phyloP scores from a whole-genome alignment of 2,797 vertebrate species.

The Danio choprae region DNA sequence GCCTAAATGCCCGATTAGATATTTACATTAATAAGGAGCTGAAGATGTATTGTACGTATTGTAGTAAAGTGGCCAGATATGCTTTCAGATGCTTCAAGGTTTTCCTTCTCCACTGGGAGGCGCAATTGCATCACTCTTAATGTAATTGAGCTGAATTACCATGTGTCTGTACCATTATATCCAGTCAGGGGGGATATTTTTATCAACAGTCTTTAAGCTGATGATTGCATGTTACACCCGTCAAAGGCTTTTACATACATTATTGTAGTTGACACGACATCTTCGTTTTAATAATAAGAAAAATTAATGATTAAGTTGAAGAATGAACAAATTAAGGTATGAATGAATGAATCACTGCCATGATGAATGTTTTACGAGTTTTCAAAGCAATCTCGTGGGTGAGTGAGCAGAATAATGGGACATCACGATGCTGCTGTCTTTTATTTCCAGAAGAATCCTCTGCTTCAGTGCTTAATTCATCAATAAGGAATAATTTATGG shows the following conservation, averaged over 20 bases:
- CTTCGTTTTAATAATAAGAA: background rate
- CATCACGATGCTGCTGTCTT: conserved; percentile 16
- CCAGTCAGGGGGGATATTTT: background rate
- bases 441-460: conserved; percentile 22
- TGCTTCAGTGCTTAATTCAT: conserved; percentile 37
- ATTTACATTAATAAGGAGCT: too few species aligned
- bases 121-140: conserved; percentile 12
- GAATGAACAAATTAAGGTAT: conserved; percentile 18
- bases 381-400: conserved; percentile 5
- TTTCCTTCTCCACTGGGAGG: conserved; percentile 33
- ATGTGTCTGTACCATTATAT: background rate
- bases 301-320: background rate
- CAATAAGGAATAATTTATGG: conserved; percentile 44
- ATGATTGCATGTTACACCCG: background rate
- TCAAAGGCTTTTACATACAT: background rate
- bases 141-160: background rate
- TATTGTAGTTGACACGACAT: background rate
- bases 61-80: too few species aligned
- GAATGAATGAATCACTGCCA: conserved; percentile 16
- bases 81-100: too few species aligned
- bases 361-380: conserved; percentile 8
- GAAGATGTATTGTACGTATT: too few species aligned
- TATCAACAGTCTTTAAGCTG: background rate
- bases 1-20: too few species aligned
- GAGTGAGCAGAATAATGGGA: conserved; percentile 34